Evolutionary conservation across 2,888 invertebrate genomes (phyloP).

Genomic region (Thymelicus lineola): DNA sequence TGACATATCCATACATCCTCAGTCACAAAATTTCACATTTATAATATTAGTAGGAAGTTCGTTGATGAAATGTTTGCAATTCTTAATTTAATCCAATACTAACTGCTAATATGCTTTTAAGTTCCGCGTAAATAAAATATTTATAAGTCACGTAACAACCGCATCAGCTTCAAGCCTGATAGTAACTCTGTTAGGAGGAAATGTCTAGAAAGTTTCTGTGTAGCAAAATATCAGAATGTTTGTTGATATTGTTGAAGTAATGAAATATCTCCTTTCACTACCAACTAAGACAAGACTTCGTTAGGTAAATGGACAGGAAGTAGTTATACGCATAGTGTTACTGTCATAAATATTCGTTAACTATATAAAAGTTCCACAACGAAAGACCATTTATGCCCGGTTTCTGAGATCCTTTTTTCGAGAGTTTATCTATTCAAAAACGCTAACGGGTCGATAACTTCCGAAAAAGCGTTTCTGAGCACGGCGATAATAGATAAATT

Average conservation of each 20-base stretch:
- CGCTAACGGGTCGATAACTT: no score
- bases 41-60: no score
- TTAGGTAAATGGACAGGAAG: not conserved
- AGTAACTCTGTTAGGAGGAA: constrained; percentile 1
- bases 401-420: no score
- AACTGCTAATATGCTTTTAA: no score
- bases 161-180: not conserved
- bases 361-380: no score
- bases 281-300: not conserved
- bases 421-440: no score
- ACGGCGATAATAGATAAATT: no score
- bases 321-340: not conserved
- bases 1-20: no score
- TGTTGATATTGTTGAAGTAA: constrained; percentile 2
- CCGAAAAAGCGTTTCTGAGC: no score
- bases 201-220: constrained; percentile 18
- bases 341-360: not conserved
- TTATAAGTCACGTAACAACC: not conserved
- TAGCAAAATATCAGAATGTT: constrained; percentile 7
- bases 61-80: not conserved
- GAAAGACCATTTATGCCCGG: no score
- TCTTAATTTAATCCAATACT: not conserved
- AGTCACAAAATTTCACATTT: no score
- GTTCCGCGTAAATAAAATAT: no score
- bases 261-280: constrained; percentile 13